Evolutionary conservation across 2,888 invertebrate species (phyloP), one percentile per base, ranked within the genome.

Genomic region (Caenorhabditis zanzibari): DNA sequence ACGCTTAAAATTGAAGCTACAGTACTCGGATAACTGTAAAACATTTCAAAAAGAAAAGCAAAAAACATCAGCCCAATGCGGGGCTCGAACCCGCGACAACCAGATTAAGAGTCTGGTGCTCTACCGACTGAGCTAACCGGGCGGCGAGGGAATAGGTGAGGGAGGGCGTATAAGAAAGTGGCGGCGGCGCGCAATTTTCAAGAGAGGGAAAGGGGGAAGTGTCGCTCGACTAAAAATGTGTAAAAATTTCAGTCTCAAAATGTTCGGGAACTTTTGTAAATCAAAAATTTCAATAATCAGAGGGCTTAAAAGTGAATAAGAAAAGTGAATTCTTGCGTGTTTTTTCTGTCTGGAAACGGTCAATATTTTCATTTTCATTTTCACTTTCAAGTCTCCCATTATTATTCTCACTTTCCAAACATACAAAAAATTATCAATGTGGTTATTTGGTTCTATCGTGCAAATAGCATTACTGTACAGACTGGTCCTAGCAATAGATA

Each of bases 51-150:
- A 44, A 22, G 38, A n/a, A 44, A 24, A 38, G 16, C 0, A 75
- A 75, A 61, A 74, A 35, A 58, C 24, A 44, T 82, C 76, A 88
- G 89, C 89, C 87, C 90, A 87, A 90, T 90, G 88, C 88, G 90
- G 89, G 89, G 89, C 89, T 90, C 90, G 89, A 90, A 90, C 89
- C 90, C 90, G 89, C 89, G 90, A 89, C 88, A 89, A 86, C 90
- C 89, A 89, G 90, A 89, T 90, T 90, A 89, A 90, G 89, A 90
- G 90, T 89, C 89, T 90, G 89, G 89, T 89, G 89, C 90, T 89
- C 90, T 90, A 89, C 90, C 89, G 89, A 90, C 90, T 90, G 89
- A 90, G 90, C 90, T 90, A 90, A 90, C 90, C 88, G 88, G 89
- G 86, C 88, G 58, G 63, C 58, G 26, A 41, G 4, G 14, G 16